Evolutionary conservation across 1,140 invertebrate genomes (phyloP).

Genomic region (Drosophila pachea): DNA sequence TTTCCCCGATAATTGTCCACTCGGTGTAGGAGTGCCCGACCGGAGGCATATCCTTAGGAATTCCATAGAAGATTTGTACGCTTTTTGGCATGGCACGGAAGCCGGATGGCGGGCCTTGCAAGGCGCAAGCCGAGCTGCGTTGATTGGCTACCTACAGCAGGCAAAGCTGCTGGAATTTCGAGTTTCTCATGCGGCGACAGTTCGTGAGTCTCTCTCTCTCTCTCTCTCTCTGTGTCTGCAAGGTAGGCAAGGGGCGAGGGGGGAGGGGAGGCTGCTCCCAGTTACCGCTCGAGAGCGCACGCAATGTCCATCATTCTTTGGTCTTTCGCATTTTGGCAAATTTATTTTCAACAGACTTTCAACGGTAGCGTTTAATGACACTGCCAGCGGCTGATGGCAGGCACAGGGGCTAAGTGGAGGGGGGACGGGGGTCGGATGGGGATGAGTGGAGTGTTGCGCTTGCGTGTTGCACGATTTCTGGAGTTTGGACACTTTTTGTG

Average conservation of each 20-base stretch:
- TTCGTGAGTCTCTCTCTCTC: slow-evolving; percentile 24
- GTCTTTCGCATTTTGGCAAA: slow-evolving; percentile 24
- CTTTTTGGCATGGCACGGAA: slow-evolving; percentile 54
- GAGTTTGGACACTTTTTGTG: not conserved
- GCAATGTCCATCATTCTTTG: slow-evolving; percentile 59
- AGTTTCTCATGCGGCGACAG: slow-evolving; percentile 16
- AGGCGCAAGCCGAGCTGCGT: not conserved
- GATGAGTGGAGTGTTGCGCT: slow-evolving; percentile 13
- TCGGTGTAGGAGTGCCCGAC: not conserved
- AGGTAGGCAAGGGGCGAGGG: too few relatives aligned
- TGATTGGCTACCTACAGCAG: slow-evolving; percentile 41
- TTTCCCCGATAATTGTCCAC: too few relatives aligned
- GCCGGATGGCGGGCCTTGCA: slow-evolving; percentile 41
- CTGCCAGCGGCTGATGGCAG: slow-evolving; percentile 12
- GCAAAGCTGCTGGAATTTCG: slow-evolving; percentile 69
- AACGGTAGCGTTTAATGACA: slow-evolving; percentile 62
- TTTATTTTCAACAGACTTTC: slow-evolving; percentile 53
- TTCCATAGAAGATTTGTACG: not conserved
- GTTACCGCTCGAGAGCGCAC: slow-evolving; percentile 55
- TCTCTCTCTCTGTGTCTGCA: slow-evolving; percentile 17
- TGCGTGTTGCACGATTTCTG: slow-evolving; percentile 30
- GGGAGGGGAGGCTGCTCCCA: slow-evolving; percentile 35
- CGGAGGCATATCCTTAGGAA: not conserved
- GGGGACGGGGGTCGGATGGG: not conserved
- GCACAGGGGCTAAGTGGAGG: not conserved